Base-by-base conservation (phyloP, 2,888 invertebrate genomes). In the Lycophotia porphyrea region DNA sequence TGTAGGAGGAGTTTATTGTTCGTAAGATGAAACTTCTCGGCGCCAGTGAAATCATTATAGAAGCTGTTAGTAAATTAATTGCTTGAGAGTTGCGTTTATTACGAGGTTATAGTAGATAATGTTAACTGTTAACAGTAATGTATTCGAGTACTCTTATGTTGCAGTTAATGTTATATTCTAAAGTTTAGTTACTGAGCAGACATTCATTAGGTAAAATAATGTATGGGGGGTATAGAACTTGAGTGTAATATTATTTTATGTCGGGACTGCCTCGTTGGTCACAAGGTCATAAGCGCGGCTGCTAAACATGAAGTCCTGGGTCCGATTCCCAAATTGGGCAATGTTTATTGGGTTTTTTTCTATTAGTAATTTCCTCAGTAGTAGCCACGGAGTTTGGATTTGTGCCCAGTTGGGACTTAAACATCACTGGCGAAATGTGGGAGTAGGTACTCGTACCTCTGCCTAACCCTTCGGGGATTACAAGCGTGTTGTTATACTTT, bases 21-120 rank as follows among this genome's bases (percentile, higher is more conserved):
- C 27, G 71, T 49, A 64, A 77, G 55, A 71, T 71, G 77, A 79
- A 77, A 58, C 71, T 79, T 27, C 64, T 31, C 55, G 47, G n/a
- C 63, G 55, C 55, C 55, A 27, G 61, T 67, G 61, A 67, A 67
- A 63, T 66, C 74, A 74, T 66, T 73, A 74, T 11, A 34, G 67
- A 80, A 80, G 55, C 52, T 78, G 39, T 74, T 74, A 80, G 61
- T 63, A 42, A 67, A 49, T 74, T 63, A 80, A 78, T 74, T 67
- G 34, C 63, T 74, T 27, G 36, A 65, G 74, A 78, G 52, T 55
- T 63, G 74, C 64, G 55, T 47, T 80, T 74, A 67, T 74, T 55
- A 80, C 34, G 5, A 39, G 27, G 39, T 74, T 80, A 47, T 58
- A 27, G 39, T 27, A 71, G n/a, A 71, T 78, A 34, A 61, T 78